phyloP scores from a whole-genome alignment of 2,797 vertebrate genomes.

The Peromyscus attwateri region DNA sequence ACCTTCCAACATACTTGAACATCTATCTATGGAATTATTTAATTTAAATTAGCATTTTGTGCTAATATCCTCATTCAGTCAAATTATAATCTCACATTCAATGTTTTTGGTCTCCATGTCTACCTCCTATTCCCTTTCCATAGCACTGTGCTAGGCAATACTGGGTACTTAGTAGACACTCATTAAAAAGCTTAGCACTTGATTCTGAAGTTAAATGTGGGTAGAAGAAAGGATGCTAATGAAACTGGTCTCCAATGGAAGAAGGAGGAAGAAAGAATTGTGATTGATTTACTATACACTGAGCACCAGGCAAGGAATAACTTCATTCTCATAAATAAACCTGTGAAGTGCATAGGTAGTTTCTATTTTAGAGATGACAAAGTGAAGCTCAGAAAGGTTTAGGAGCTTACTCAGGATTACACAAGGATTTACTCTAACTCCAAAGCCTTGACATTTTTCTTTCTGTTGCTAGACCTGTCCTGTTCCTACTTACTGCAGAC shows the following conservation, averaged over 20 bases:
- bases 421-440: not conserved
- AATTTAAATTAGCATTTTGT: not conserved
- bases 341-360: not conserved
- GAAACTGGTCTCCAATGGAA: not conserved
- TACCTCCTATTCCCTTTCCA: not conserved
- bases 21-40: not conserved
- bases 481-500: no score
- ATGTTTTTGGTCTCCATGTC: not conserved
- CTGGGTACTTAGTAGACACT: not conserved
- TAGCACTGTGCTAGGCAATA: not conserved
- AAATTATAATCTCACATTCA: not conserved
- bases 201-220: not conserved
- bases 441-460: not conserved
- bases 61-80: not conserved
- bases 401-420: not conserved
- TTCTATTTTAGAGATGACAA: not conserved
- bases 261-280: not conserved
- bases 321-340: slow-evolving; percentile 22
- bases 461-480: not conserved
- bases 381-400: not conserved
- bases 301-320: not conserved
- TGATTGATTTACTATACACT: not conserved
- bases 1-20: not conserved
- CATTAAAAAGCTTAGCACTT: not conserved
- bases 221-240: not conserved